Percentiles rank a stretch among this genome's conserved stretches.
Evolutionary conservation across 2,113 vertebrate genomes (phyloP).

Genomic region (Octodon degus): DNA sequence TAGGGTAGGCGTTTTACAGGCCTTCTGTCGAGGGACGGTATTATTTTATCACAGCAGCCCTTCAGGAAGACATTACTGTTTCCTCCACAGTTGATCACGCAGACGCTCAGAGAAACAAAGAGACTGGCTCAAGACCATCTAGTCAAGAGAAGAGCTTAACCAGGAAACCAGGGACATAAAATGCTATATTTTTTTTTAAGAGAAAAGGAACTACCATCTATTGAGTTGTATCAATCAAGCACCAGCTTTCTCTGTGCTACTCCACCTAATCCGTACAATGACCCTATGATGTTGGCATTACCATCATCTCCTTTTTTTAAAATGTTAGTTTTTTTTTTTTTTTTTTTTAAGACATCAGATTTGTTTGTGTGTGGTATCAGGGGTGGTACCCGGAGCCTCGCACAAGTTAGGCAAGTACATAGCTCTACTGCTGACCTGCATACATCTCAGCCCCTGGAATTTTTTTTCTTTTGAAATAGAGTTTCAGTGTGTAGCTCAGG

Average conservation of each 20-base stretch:
- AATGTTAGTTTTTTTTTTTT: neutral
- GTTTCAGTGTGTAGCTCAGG: neutral
- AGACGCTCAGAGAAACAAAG: neutral
- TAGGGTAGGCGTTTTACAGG: neutral
- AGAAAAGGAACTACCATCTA: neutral
- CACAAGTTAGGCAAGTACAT: neutral
- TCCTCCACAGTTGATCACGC: neutral
- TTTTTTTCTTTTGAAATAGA: neutral
- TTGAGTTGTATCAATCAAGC: neutral
- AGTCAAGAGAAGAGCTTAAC: neutral
- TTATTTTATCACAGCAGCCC: neutral
- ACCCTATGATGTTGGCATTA: too few species aligned
- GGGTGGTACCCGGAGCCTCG: too few species aligned
- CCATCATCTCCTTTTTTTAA: neutral
- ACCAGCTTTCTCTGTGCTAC: neutral
- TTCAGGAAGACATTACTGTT: neutral
- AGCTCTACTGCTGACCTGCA: neutral
- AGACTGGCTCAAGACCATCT: neutral
- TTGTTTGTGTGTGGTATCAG: neutral
- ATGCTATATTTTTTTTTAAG: neutral
- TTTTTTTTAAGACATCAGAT: neutral
- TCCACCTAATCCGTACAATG: neutral
- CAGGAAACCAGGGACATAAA: neutral
- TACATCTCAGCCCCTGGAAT: neutral
- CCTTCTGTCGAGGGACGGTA: neutral